These are phyloP conservation scores for Hypolimnas misippus DNA, from an alignment of 2,888 invertebrate species.

Conservation along the genomic window DNA sequence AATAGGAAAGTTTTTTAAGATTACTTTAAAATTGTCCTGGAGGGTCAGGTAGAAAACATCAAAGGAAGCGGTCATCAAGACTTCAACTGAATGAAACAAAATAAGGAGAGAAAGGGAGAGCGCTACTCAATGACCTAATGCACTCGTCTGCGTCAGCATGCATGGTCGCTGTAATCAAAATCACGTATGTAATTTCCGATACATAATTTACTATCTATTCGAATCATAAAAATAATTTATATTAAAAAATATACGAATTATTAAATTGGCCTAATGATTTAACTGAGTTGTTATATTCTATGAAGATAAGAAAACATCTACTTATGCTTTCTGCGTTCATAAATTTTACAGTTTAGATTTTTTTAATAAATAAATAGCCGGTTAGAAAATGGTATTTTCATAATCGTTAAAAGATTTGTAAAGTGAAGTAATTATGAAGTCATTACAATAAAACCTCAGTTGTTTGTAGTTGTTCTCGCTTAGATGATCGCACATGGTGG, in stretches of 20 bases:
- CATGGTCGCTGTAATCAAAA: slow-evolving; percentile 41
- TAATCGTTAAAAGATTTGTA: too few species aligned
- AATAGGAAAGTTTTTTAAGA: too few species aligned
- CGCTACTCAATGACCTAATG: slow-evolving; percentile 61
- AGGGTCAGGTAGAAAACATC: slow-evolving; percentile 30
- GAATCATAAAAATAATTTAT: neutral
- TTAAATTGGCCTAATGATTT: neutral
- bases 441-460: neutral
- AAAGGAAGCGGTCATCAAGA: slow-evolving; percentile 23
- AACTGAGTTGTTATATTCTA: too few species aligned
- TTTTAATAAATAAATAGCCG: too few species aligned
- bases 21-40: slow-evolving; percentile 7
- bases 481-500: slow-evolving; percentile 41
- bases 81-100: slow-evolving; percentile 46
- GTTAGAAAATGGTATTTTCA: too few species aligned
- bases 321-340: too few species aligned
- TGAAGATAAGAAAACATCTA: too few species aligned
- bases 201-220: neutral
- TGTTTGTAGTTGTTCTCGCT: slow-evolving; percentile 18
- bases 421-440: too few species aligned
- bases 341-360: neutral
- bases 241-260: neutral
- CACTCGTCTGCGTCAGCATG: slow-evolving; percentile 52
- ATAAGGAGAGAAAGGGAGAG: slow-evolving; percentile 45
- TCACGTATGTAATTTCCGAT: slow-evolving; percentile 17